These are phyloP conservation scores for Phyllopteryx taeniolatus DNA, from an alignment of 2,113 vertebrate genomes.

Conservation along the genomic window DNA sequence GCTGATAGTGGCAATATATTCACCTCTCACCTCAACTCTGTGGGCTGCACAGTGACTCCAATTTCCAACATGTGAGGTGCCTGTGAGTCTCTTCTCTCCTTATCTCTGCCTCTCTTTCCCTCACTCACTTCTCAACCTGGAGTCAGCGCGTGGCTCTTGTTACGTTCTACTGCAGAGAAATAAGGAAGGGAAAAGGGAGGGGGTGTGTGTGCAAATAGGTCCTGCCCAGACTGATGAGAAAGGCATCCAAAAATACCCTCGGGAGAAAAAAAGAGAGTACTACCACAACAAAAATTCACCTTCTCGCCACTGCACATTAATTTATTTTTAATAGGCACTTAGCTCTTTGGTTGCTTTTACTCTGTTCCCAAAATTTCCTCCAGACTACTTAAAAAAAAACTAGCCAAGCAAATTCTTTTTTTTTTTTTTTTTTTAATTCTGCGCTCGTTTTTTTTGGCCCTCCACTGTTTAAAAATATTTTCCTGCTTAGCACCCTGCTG, in stretches of 20 bases:
- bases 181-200: conserved; percentile 43
- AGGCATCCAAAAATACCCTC: conserved; percentile 54
- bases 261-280: conserved; percentile 49
- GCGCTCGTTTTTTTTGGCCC: conserved; percentile 19
- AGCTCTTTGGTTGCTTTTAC: conserved; percentile 22
- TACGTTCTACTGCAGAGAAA: conserved; percentile 57
- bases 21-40: conserved; percentile 63
- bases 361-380: conserved; percentile 38
- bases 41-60: conserved; percentile 59
- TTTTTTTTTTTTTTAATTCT: conserved; percentile 23
- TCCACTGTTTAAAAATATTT: conserved; percentile 12
- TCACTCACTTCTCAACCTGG: conserved; percentile 69
- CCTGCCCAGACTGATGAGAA: conserved; percentile 69
- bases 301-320: conserved; percentile 30
- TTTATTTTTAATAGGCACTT: conserved; percentile 27
- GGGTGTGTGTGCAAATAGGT: conserved; percentile 51
- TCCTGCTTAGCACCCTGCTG: conserved; percentile 12
- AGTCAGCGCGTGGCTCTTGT: conserved; percentile 67
- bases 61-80: conserved; percentile 62
- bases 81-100: conserved; percentile 53
- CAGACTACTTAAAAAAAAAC: conserved; percentile 12
- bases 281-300: conserved; percentile 31
- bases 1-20: conserved; percentile 29
- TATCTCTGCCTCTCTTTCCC: conserved; percentile 46
- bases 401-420: background rate